Evolutionary conservation across 2,888 invertebrate species (phyloP).

Genomic region (Erebia aethiops): DNA sequence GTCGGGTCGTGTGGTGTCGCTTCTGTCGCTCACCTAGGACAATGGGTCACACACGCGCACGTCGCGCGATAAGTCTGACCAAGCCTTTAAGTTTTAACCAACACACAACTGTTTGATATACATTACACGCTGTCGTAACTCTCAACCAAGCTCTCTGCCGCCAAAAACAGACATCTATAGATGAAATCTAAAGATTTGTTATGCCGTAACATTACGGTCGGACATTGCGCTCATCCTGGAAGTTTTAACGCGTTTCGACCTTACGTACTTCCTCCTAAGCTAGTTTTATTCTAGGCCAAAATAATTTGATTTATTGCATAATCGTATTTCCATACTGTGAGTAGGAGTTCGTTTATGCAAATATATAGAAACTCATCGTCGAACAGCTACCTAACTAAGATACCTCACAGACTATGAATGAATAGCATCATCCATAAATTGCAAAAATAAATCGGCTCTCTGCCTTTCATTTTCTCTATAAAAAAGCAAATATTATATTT

Average conservation of each 20-base stretch:
- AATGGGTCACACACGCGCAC: too few species aligned
- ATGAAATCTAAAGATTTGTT: slow-evolving; percentile 33
- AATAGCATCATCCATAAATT: background rate
- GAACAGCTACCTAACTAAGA: background rate
- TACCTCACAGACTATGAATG: background rate
- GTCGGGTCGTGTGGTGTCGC: too few species aligned
- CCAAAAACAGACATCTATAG: slow-evolving; percentile 26
- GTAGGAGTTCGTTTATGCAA: slow-evolving; percentile 7
- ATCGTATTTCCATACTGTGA: slow-evolving; percentile 23
- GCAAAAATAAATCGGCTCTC: too few species aligned
- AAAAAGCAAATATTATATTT: too few species aligned
- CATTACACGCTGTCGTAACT: background rate
- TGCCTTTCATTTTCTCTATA: too few species aligned
- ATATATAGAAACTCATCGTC: slow-evolving; percentile 3
- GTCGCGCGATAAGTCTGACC: too few species aligned
- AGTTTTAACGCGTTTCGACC: slow-evolving; percentile 46
- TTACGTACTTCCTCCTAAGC: slow-evolving; percentile 48
- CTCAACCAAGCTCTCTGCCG: background rate
- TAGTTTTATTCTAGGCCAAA: slow-evolving; percentile 49
- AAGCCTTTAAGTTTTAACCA: too few species aligned
- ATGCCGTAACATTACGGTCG: slow-evolving; percentile 45
- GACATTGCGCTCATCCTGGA: slow-evolving; percentile 50
- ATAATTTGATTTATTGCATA: slow-evolving; percentile 46
- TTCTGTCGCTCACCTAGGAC: too few species aligned
- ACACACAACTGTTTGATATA: too few species aligned